These are phyloP conservation scores for Myotis daubentonii DNA, from an alignment of 2,797 vertebrate species.

Conservation along the genomic window DNA sequence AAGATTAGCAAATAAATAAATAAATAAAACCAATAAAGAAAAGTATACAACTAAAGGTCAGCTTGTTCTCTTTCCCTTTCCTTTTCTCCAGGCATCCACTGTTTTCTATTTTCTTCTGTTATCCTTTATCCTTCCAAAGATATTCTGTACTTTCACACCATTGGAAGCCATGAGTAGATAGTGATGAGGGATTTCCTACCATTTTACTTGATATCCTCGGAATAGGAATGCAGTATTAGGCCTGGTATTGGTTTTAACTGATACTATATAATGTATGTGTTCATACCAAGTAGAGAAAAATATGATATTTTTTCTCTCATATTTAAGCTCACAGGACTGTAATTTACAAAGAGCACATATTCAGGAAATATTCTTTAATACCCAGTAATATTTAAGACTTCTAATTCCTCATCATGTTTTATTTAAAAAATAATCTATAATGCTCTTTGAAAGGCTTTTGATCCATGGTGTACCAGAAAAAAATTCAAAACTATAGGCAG, in stretches of 20 bases:
- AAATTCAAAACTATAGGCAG: conserved; percentile 57
- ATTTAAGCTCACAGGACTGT: background rate
- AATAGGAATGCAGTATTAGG: conserved; percentile 34
- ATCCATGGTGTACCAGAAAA: conserved; percentile 58
- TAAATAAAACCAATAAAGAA: background rate
- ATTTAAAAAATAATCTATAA: conserved; percentile 51
- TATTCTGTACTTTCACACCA: background rate
- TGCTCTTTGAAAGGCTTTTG: conserved; percentile 62
- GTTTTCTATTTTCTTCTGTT: conserved; percentile 32
- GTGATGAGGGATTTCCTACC: background rate
- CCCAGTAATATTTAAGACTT: background rate
- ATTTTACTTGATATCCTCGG: background rate
- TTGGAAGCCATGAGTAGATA: conserved; percentile 12
- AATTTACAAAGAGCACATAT: background rate
- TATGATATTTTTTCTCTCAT: background rate
- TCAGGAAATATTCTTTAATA: conserved; percentile 31
- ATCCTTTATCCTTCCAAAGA: background rate
- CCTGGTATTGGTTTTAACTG: conserved; percentile 29
- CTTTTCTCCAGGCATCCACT: background rate
- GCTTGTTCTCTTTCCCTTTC: background rate
- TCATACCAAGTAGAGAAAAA: conserved; percentile 41
- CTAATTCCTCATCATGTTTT: conserved; percentile 41
- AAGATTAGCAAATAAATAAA: background rate
- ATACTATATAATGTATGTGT: background rate
- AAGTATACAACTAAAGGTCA: background rate